Conservation (phyloP, 1,140 invertebrate species). For the Acromyrmex heyeri region DNA sequence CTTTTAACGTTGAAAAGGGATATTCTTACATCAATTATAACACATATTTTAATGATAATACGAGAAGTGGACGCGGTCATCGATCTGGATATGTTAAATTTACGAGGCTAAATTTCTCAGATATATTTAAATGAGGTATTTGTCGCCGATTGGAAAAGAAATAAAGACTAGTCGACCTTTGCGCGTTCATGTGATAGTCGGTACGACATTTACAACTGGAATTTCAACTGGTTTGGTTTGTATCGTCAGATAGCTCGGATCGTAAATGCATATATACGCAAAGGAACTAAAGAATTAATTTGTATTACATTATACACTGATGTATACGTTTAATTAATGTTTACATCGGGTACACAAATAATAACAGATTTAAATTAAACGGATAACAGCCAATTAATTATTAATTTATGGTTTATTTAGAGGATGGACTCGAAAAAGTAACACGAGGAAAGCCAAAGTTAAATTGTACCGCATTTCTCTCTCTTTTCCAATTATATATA, state of each 20-base stretch:
- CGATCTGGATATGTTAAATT: background rate
- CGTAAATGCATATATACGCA: background rate
- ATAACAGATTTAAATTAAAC: slow-evolving; percentile 8
- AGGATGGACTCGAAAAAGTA: background rate
- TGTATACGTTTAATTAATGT: slow-evolving; percentile 1
- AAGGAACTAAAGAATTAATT: slow-evolving; percentile 29
- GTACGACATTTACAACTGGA: slow-evolving; percentile 58
- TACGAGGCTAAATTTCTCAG: slow-evolving; percentile 14
- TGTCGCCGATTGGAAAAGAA: slow-evolving; percentile 11
- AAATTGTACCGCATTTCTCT: no score
- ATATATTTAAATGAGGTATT: slow-evolving; percentile 31
- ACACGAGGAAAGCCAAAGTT: background rate
- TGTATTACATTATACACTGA: background rate
- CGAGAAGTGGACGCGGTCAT: background rate
- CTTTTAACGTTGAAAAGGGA: background rate
- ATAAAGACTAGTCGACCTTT: slow-evolving; percentile 54
- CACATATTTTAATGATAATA: background rate
- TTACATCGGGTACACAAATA: background rate
- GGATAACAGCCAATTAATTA: background rate
- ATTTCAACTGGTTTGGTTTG: slow-evolving; percentile 53
- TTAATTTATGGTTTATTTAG: background rate
- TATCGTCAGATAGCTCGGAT: slow-evolving; percentile 14
- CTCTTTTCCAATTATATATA: background rate
- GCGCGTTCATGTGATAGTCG: slow-evolving; percentile 23
- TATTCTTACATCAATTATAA: background rate